These are phyloP conservation scores for Pelvicachromis taeniatus DNA, from an alignment of 2,113 vertebrate genomes.

Conservation along the genomic window DNA sequence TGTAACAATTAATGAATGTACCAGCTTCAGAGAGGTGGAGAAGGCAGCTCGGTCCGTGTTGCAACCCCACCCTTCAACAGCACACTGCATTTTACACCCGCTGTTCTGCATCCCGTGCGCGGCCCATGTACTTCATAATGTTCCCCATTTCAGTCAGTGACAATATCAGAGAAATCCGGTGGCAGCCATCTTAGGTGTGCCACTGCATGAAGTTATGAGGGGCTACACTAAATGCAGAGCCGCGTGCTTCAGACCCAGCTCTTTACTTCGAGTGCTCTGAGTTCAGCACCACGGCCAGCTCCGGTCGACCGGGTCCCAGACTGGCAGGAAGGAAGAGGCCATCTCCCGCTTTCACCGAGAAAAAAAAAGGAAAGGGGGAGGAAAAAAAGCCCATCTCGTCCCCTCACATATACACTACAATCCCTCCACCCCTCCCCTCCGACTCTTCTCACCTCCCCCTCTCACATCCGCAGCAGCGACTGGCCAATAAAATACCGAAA, in stretches of 20 bases:
- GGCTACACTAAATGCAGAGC: constrained; percentile 2
- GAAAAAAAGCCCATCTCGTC: not conserved
- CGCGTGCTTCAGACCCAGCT: constrained; percentile 19
- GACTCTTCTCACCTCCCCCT: constrained; percentile 40
- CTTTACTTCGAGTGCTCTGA: not conserved
- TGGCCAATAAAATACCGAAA: constrained; percentile 80
- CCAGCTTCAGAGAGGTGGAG: not conserved
- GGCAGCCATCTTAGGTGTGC: constrained; percentile 72
- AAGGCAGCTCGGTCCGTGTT: not conserved
- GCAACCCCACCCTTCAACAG: constrained; percentile 16
- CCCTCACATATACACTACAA: constrained; percentile 38
- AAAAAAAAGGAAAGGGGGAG: not conserved
- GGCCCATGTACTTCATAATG: not conserved
- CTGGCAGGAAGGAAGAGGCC: constrained; percentile 53
- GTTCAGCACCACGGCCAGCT: constrained; percentile 81
- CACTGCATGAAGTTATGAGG: constrained; percentile 24
- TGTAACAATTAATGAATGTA: constrained; percentile 27
- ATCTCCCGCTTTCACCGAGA: constrained; percentile 48
- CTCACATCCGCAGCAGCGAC: constrained; percentile 75
- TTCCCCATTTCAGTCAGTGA: constrained; percentile 32
- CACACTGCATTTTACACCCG: not conserved
- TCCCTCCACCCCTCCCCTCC: constrained; percentile 29
- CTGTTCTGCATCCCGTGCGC: not conserved
- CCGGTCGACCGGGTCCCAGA: constrained; percentile 12
- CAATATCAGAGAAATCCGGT: constrained; percentile 26